Base-by-base conservation (phyloP, 2,888 invertebrate species). In the Phyllotreta cruciferae region DNA sequence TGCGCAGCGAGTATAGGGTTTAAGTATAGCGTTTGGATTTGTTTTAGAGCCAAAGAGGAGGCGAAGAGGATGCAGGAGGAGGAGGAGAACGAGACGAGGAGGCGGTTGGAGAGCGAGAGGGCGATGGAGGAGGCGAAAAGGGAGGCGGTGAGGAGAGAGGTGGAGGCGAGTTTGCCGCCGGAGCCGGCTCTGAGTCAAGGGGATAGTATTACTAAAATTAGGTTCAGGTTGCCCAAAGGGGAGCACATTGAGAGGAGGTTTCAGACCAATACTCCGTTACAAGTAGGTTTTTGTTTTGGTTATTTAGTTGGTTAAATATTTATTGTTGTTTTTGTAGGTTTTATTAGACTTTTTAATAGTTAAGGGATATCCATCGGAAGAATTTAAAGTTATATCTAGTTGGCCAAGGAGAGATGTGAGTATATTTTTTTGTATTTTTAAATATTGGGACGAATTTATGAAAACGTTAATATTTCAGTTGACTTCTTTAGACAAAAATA, bases 351-450 rank as follows among this genome's bases (percentile, higher is more conserved):
- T 88, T 84, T 87, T 96, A 70, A 89, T 92, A 62, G 93, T 94
- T 49, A 87, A 93, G 83, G 96, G 96, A 63, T 97, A 89, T 82
- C 91, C 93, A 68, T 86, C 88, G 72, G 90, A 91, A 74, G 92
- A 92, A 78, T 96, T 89, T 80, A 97, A 96, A 86, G 89, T 96
- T 65, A 90, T 97, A 75, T 90, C 92, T 74, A 93, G 94, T 81
- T 97, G 93, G 92, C 97, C 97, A 79, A 88, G 96, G 78, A 89
- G 92, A 87, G 97, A 97, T 87, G 93, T 97, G 84, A 92, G 93
- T 90, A 72, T 36, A 42, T 39, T 35, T 47, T 6, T 38, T 34
- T 47, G 11, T 47, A n/a, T n/a, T n/a, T 54, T 52, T 47, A 35
- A 47, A 49, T 36, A 55, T 50, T 11, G 68, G 64, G 10, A 44